Percentiles rank a stretch among this genome's conserved stretches.
phyloP scores from a whole-genome alignment of 2,113 vertebrate genomes.

The Solea solea region DNA sequence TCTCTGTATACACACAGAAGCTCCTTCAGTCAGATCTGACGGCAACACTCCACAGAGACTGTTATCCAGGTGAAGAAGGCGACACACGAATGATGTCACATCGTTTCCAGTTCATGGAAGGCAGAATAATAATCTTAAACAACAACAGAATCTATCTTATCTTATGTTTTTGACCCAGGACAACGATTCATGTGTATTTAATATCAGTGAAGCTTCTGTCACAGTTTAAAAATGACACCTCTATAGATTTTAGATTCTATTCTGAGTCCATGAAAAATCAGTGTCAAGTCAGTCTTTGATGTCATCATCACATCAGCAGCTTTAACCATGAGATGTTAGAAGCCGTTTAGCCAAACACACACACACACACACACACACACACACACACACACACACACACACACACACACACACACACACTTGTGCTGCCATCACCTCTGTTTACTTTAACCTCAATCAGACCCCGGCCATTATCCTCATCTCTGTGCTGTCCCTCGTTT shows the following conservation, averaged over 20 bases:
- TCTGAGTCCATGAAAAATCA: constrained; percentile 9
- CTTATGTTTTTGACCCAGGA: neutral
- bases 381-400: no score
- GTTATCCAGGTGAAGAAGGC: no score
- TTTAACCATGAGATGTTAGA: constrained; percentile 39
- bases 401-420: constrained; percentile 2
- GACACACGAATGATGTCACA: no score
- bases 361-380: no score
- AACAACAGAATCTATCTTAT: no score
- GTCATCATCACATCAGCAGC: constrained; percentile 25
- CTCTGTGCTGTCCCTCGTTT: constrained; percentile 32
- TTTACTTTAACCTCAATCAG: constrained; percentile 53
- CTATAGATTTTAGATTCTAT: neutral
- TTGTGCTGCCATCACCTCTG: constrained; percentile 25
- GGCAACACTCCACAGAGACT: no score
- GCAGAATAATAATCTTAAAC: no score
- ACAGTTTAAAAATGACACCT: constrained; percentile 12
- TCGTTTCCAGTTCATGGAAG: no score
- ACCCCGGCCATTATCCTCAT: constrained; percentile 38
- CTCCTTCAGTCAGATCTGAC: no score
- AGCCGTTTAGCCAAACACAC: constrained; percentile 1
- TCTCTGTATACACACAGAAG: no score
- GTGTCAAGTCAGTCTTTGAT: constrained; percentile 14
- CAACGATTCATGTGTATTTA: constrained; percentile 9
- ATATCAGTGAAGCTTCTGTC: neutral